Percentiles rank a stretch among this genome's conserved stretches.
Conservation (phyloP, 2,797 vertebrate genomes). For the Linurgus olivaceus region DNA sequence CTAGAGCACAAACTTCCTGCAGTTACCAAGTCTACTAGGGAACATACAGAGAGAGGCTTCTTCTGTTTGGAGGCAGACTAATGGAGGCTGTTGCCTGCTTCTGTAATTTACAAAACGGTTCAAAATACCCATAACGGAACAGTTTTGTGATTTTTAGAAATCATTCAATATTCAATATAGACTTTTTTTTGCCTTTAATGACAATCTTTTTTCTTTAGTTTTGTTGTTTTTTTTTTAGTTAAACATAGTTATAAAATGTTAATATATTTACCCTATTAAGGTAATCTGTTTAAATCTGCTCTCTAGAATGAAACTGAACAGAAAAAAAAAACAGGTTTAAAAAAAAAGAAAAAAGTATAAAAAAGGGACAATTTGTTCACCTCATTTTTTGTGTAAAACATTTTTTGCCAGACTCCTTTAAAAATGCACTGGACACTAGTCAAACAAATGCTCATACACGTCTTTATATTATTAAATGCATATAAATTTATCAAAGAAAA, state of each 20-base stretch:
- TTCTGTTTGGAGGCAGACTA: constrained; percentile 26
- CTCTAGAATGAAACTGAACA: constrained; percentile 28
- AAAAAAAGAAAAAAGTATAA: background rate
- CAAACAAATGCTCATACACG: constrained; percentile 11
- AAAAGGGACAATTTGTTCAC: constrained; percentile 36
- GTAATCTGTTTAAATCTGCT: constrained; percentile 45
- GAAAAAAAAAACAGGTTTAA: no score
- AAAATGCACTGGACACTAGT: constrained; percentile 9
- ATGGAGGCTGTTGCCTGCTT: background rate
- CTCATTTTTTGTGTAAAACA: background rate
- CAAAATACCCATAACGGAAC: background rate
- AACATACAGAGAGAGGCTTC: background rate
- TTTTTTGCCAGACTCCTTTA: background rate
- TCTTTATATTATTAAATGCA: background rate
- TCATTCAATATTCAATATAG: background rate
- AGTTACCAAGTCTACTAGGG: background rate
- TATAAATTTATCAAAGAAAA: background rate
- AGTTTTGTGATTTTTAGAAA: constrained; percentile 15
- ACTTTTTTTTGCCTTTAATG: background rate
- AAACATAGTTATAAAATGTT: constrained; percentile 34
- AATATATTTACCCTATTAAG: constrained; percentile 25
- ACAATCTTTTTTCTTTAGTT: background rate
- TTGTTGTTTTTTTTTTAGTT: background rate
- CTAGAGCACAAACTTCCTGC: background rate
- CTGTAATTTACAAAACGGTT: background rate